A percentile compares a stretch with the other conserved stretches of the same genome.
phyloP scores from a whole-genome alignment of 2,113 vertebrate species.

The Megaceryle maxima region DNA sequence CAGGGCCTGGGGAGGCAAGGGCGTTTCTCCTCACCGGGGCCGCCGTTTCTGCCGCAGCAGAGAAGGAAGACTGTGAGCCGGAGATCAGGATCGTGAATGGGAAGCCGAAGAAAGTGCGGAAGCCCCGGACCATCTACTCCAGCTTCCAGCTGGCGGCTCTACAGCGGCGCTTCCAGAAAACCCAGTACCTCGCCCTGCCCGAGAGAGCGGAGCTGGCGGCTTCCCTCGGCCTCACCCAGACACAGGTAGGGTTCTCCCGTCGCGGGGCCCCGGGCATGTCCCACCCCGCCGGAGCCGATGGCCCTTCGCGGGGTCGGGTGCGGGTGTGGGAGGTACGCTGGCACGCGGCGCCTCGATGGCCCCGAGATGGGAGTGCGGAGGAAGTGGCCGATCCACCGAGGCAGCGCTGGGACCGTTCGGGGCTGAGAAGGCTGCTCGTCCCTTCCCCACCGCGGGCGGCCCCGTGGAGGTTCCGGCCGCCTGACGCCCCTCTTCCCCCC shows the following conservation, averaged over 20 bases:
- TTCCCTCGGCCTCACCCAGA: constrained; percentile 94
- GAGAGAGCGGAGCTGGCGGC: constrained; percentile 96
- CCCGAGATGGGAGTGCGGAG: neutral
- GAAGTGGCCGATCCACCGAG: neutral
- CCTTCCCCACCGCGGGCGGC: neutral
- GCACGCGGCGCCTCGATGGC: neutral
- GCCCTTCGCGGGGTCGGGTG: neutral
- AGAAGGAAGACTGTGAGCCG: constrained; percentile 95
- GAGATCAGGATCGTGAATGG: constrained; percentile 97
- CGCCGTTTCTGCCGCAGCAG: constrained; percentile 70
- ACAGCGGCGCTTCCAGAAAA: constrained; percentile 96
- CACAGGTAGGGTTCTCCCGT: constrained; percentile 81
- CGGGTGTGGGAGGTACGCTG: neutral
- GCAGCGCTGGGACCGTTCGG: neutral
- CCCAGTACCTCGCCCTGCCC: constrained; percentile 95
- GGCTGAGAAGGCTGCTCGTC: neutral
- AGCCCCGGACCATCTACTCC: constrained; percentile 97
- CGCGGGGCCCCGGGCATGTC: neutral
- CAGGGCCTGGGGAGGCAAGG: neutral
- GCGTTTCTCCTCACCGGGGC: neutral
- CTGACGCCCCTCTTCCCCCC: neutral
- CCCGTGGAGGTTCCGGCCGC: neutral
- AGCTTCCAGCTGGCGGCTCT: constrained; percentile 97
- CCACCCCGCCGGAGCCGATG: neutral
- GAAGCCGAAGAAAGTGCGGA: constrained; percentile 98